Evolutionary conservation across 2,797 vertebrate species (phyloP), one percentile per base, ranked within the genome.

Genomic region (Avahi laniger): DNA sequence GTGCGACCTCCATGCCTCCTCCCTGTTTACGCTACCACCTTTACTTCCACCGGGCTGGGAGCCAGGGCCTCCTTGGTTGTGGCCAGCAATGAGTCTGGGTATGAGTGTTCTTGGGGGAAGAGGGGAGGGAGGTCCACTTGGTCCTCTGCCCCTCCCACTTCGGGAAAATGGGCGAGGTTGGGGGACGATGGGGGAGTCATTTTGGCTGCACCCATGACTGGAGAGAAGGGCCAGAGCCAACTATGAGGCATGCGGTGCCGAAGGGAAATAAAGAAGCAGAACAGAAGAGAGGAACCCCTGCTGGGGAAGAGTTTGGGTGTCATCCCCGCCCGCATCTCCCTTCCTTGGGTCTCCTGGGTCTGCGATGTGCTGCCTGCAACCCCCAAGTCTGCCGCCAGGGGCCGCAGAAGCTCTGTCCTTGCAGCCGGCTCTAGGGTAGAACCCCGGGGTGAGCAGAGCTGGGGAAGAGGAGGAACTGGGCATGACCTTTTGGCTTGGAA

Each of bases 21-120:
- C 72, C 72, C 89, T 82, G 89, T 88, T 76, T 87, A 82, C 50
- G 86, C 38, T 43, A 46, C 81, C 79, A 81, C 79, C 69, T 89
- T 95, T 22, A 89, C 59, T 57, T 94, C 72, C 54, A 72, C 41
- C 73, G 5, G 73, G 57, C 94, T 92, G 91, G 67, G 88, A 95
- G 43, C 81, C 79, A 86, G 90, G 70, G 41, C 76, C 70, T 90
- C 38, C 91, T 96, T 78, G 30, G 35, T 38, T 81, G 57, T 86
- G 72, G 85, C 48, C 90, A 83, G 89, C 94, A 33, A 95, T 97
- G 96, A 97, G 96, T 93, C 95, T 98, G 82, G 96, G 96, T 97
- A 95, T 82, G 97, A 95, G 65, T 24, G 89, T 18, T 89, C 73
- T 82, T 83, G 73, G 50, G 46, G 43, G 73, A 61, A 13, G 33